Base-by-base conservation (phyloP, 2,797 vertebrate species). In the Austrolebias charrua region DNA sequence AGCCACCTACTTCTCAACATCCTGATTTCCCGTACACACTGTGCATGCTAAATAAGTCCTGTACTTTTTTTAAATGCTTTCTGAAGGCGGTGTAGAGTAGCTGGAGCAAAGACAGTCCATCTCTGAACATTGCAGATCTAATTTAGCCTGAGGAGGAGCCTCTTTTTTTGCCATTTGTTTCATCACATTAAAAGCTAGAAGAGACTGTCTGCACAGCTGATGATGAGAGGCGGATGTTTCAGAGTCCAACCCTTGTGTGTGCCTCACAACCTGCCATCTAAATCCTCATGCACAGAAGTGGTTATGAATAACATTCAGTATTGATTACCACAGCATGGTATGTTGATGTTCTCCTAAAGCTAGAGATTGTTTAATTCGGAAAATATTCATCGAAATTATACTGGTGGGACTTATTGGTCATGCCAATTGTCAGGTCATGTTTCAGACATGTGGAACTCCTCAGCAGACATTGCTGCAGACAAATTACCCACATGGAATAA, bases 61-160 rank as follows among this genome's bases (percentile, higher is more conserved):
- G 19, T 4, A 18, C 59, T 24, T 24, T 24, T 33, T 54, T 42
- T 52, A 62, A 67, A 63, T 6, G 14, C 60, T 60, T 45, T 66
- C 69, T 75, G 62, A 24, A 24, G 24, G 24, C 31, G 60, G 52
- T 1, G 0, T 40, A 13, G 48, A 49, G 53, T 10, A 8, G 66
- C 66, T 61, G 28, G 1, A 35, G 57, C 45, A 15, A 61, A 70
- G 53, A 61, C 58, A 62, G 55, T 58, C 46, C 20, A 55, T 61
- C 67, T 63, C 62, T 35, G 66, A 74, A 54, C 70, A 76, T 68
- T 40, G 44, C 63, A 69, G 35, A 78, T 78, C 59, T 76, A 74
- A 79, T 85, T 83, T 67, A 78, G 64, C 60, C 40, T 24, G 24
- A 24, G 24, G 24, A 24, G 24, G 24, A 24, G 24, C 0, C 5